These are phyloP conservation scores for Odocoileus virginianus DNA, from an alignment of 2,113 vertebrate species.

Conservation along the genomic window DNA sequence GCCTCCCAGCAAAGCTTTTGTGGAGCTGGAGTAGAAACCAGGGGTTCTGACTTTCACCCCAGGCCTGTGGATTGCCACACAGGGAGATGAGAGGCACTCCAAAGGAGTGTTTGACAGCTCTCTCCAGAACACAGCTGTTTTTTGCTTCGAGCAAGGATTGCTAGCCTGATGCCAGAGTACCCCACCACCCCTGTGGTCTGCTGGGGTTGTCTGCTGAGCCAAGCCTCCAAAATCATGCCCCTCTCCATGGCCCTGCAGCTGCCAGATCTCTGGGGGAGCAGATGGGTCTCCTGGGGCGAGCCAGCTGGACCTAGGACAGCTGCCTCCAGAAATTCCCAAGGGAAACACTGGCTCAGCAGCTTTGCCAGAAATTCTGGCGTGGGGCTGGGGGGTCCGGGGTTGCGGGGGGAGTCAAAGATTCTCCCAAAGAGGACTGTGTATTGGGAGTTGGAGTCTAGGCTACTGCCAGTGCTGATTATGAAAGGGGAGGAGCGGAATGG, in stretches of 20 bases:
- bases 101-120: not conserved
- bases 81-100: not conserved
- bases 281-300: not conserved
- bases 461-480: not conserved
- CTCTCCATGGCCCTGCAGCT: not conserved
- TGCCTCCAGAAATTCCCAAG: not conserved
- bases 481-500: not conserved
- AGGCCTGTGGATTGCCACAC: not conserved
- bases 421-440: not conserved
- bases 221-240: not conserved
- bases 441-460: slow-evolving; percentile 14
- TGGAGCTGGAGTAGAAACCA: not conserved
- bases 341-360: not conserved
- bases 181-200: not conserved
- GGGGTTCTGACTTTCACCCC: not conserved
- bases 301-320: not conserved
- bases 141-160: slow-evolving; percentile 36
- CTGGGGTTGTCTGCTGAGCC: slow-evolving; percentile 35
- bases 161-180: slow-evolving; percentile 2
- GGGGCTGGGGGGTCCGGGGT: not conserved
- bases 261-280: slow-evolving; percentile 29
- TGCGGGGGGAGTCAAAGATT: not conserved
- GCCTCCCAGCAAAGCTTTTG: not conserved
- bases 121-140: slow-evolving; percentile 25
- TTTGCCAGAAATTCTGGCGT: not conserved